A percentile compares a stretch with the other conserved stretches of the same genome.
These are phyloP conservation scores for Adelges cooleyi DNA, from an alignment of 1,140 invertebrate species.

Conservation along the genomic window DNA sequence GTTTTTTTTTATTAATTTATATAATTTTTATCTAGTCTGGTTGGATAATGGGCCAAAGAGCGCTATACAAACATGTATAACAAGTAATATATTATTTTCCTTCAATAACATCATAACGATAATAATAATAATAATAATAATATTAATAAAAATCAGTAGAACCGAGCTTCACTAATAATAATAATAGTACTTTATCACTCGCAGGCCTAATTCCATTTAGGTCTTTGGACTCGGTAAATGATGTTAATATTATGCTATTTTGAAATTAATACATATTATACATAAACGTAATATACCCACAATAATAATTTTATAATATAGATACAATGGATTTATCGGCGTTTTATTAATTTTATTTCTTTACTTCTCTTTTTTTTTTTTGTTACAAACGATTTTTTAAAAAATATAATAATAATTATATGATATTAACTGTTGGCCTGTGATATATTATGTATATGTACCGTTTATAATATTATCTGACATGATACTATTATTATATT, in stretches of 20 bases:
- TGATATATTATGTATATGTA: slow-evolving; percentile 3
- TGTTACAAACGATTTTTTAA: no score
- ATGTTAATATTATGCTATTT: no score
- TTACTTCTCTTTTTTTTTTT: no score
- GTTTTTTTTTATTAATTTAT: slow-evolving; percentile 28
- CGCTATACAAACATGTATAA: slow-evolving; percentile 15
- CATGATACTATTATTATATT: neutral
- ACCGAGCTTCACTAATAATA: neutral
- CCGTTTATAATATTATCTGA: neutral
- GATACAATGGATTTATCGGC: no score
- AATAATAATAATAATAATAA: neutral
- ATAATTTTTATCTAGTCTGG: slow-evolving; percentile 28
- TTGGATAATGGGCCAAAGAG: slow-evolving; percentile 27
- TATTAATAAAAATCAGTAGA: neutral
- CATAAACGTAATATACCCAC: no score
- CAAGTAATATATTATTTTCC: neutral
- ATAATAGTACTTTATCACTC: neutral
- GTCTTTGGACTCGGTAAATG: neutral
- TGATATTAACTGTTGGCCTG: neutral
- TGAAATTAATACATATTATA: no score
- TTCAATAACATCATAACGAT: neutral
- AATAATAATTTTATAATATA: no score
- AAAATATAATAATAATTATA: no score
- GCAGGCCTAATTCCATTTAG: neutral
- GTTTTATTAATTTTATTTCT: no score